Conservation (phyloP, 1,140 invertebrate genomes). For the Agraylea sexmaculata region DNA sequence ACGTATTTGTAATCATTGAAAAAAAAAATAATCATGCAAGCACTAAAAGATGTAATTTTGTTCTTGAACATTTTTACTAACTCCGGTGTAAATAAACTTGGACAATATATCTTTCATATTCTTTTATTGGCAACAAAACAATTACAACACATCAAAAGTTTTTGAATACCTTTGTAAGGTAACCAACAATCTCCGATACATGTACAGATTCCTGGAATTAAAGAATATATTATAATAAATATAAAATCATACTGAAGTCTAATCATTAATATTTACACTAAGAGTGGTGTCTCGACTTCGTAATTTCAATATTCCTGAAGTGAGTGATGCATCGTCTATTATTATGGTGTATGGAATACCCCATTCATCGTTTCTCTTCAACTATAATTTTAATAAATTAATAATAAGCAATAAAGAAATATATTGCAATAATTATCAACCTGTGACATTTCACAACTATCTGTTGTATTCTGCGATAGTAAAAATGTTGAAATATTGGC, state of each 20-base stretch:
- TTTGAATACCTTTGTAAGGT: slow-evolving; percentile 26
- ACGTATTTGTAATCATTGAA: too few relatives aligned
- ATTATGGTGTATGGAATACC: slow-evolving; percentile 58
- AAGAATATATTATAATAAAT: slow-evolving; percentile 20
- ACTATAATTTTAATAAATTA: slow-evolving; percentile 21
- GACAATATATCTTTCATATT: too few relatives aligned
- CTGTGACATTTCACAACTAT: slow-evolving; percentile 7
- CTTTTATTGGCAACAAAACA: too few relatives aligned
- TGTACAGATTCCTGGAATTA: slow-evolving; percentile 39
- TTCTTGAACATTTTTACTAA: too few relatives aligned
- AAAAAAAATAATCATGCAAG: too few relatives aligned
- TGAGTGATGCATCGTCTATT: slow-evolving; percentile 50
- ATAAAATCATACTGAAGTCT: slow-evolving; percentile 19
- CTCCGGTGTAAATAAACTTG: too few relatives aligned
- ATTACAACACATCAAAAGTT: too few relatives aligned
- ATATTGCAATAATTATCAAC: slow-evolving; percentile 22
- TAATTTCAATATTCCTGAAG: slow-evolving; percentile 58
- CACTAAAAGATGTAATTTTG: too few relatives aligned
- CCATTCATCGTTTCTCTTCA: slow-evolving; percentile 37
- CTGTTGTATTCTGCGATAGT: slow-evolving; percentile 21
- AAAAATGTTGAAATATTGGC: slow-evolving; percentile 36
- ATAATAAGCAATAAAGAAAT: background rate
- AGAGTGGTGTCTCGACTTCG: slow-evolving; percentile 63
- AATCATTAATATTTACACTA: slow-evolving; percentile 23
- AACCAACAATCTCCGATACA: slow-evolving; percentile 30